Conservation (phyloP, 2,888 invertebrate genomes). For the Cataglyphis altisquamis region DNA sequence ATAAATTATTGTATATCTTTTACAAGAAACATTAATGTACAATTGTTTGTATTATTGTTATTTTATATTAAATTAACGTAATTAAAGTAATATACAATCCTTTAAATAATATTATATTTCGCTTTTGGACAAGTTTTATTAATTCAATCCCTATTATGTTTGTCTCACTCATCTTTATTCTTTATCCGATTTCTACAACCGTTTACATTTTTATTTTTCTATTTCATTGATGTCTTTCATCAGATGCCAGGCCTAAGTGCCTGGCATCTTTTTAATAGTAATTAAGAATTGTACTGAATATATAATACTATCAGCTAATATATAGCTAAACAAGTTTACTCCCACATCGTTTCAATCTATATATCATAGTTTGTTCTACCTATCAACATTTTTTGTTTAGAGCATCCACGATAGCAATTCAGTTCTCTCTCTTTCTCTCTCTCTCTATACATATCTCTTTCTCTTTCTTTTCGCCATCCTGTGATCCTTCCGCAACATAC, state of each 20-base stretch:
- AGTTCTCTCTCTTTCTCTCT: not conserved
- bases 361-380: conserved; percentile 3
- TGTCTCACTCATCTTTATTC: not conserved
- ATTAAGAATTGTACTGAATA: not conserved
- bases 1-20: not conserved
- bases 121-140: not conserved
- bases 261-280: not conserved
- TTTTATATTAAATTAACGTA: not conserved
- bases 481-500: conserved; percentile 64
- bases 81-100: not conserved
- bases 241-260: not conserved
- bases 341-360: not conserved
- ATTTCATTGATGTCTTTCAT: not conserved
- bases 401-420: not conserved
- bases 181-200: not conserved
- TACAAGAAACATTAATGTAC: not conserved
- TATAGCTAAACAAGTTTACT: not conserved
- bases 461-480: conserved; percentile 1
- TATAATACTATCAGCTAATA: conserved; percentile 1
- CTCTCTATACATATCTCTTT: not conserved
- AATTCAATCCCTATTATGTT: not conserved
- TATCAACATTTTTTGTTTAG: not conserved
- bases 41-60: not conserved
- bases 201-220: not conserved
- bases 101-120: not conserved